Conservation (phyloP, 2,113 vertebrate species). For the Proteles cristata region DNA sequence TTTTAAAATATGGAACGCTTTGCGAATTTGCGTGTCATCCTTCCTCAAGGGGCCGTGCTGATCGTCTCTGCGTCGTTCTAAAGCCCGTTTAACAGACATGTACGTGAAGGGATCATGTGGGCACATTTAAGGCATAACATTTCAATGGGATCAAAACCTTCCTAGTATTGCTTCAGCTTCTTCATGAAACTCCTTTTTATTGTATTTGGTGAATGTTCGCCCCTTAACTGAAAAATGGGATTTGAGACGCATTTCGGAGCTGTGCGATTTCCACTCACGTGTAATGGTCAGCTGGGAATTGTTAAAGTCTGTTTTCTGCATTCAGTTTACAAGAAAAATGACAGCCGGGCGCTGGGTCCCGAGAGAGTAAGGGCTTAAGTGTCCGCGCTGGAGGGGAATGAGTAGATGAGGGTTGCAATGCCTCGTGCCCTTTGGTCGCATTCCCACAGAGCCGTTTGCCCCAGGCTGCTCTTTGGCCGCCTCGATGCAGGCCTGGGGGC, state of each 20-base stretch:
- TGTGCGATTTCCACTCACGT: rapidly evolving
- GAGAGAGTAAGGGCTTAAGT: background rate
- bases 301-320: background rate
- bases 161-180: too few species aligned
- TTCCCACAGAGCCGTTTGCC: background rate
- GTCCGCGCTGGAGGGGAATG: rapidly evolving
- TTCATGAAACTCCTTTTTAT: background rate
- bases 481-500: background rate
- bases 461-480: too few species aligned
- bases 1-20: too few species aligned
- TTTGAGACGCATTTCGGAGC: background rate
- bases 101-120: background rate
- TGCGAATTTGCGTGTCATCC: too few species aligned
- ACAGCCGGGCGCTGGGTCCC: background rate
- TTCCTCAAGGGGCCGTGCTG: too few species aligned
- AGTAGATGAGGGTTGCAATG: background rate
- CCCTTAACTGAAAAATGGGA: background rate
- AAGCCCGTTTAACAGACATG: background rate
- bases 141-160: background rate
- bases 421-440: background rate
- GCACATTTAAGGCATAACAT: background rate
- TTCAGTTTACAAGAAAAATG: background rate
- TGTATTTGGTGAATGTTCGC: background rate
- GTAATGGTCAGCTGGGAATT: background rate
- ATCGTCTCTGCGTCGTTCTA: too few species aligned